Evolutionary conservation across 2,888 invertebrate genomes (phyloP).

Genomic region (Ashinkailepas kermadecensis): DNA sequence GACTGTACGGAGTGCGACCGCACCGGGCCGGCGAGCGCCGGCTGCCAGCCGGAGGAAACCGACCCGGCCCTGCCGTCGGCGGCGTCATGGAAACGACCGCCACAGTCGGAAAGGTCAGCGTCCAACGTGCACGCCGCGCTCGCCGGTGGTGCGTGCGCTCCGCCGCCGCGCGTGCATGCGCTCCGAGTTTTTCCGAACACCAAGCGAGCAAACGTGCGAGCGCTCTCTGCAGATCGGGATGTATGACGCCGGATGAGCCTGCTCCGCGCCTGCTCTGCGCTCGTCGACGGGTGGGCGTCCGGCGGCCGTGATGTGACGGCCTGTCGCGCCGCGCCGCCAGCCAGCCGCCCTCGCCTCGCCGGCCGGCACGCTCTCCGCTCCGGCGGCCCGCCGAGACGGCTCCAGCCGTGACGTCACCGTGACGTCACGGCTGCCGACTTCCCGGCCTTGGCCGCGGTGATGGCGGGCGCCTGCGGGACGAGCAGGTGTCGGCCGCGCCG

Average conservation of each 20-base stretch:
- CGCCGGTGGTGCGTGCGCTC: background rate
- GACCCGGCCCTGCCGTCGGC: too few species aligned
- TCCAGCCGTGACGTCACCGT: slow-evolving; percentile 9
- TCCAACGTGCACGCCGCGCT: background rate
- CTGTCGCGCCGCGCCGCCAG: background rate
- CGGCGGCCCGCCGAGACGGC: slow-evolving; percentile 3
- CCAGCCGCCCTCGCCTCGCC: too few species aligned
- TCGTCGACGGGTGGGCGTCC: too few species aligned
- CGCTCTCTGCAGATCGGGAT: too few species aligned
- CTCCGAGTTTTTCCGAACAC: too few species aligned
- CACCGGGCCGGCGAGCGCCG: background rate
- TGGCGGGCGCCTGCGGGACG: too few species aligned
- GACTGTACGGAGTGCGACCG: slow-evolving; percentile 12
- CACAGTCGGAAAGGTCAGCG: background rate
- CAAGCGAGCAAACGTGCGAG: too few species aligned
- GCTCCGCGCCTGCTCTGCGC: too few species aligned
- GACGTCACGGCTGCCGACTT: background rate
- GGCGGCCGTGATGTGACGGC: background rate
- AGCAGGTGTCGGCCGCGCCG: background rate
- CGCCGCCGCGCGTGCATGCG: background rate
- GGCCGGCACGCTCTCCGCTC: background rate
- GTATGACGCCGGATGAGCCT: too few species aligned
- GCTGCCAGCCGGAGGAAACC: background rate
- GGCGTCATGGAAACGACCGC: too few species aligned
- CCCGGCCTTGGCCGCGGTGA: too few species aligned